Conservation (phyloP, 1,140 invertebrate genomes). For the Arion vulgaris region DNA sequence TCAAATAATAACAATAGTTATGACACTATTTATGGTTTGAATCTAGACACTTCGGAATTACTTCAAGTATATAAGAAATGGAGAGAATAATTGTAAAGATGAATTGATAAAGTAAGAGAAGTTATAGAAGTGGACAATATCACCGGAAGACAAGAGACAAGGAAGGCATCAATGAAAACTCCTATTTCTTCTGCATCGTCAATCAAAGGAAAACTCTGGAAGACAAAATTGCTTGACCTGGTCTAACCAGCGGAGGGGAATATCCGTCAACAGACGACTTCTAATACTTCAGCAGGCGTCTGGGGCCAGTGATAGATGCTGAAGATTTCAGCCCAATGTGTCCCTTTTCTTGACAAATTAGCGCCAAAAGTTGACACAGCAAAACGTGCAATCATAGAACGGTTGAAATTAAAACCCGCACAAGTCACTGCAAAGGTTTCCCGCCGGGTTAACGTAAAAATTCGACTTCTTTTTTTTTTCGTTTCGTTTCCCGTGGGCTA, state of each 20-base stretch:
- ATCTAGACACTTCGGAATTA: no score
- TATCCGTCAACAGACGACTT: conserved; percentile 35
- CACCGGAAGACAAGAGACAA: not conserved
- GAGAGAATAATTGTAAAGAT: no score
- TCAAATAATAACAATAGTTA: no score
- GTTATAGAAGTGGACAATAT: not conserved
- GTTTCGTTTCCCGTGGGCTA: not conserved
- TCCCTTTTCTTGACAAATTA: conserved; percentile 34
- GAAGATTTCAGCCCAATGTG: conserved; percentile 18
- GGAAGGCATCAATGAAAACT: not conserved
- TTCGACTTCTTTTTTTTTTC: not conserved
- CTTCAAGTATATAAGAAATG: no score
- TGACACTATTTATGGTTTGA: no score
- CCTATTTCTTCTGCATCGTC: not conserved
- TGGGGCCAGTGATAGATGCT: conserved; percentile 31
- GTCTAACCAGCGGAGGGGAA: conserved; percentile 16
- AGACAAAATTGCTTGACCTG: conserved; percentile 38
- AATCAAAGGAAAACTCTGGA: conserved; percentile 18
- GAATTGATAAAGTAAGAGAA: not conserved
- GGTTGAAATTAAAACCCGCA: conserved; percentile 29
- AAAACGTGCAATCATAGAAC: conserved; percentile 31
- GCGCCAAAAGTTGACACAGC: conserved; percentile 32
- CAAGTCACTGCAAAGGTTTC: conserved; percentile 23
- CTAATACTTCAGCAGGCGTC: conserved; percentile 35
- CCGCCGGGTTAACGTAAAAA: conserved; percentile 6